Evolutionary conservation across 2,888 invertebrate species (phyloP).

Genomic region (Barypeithes pellucidus): DNA sequence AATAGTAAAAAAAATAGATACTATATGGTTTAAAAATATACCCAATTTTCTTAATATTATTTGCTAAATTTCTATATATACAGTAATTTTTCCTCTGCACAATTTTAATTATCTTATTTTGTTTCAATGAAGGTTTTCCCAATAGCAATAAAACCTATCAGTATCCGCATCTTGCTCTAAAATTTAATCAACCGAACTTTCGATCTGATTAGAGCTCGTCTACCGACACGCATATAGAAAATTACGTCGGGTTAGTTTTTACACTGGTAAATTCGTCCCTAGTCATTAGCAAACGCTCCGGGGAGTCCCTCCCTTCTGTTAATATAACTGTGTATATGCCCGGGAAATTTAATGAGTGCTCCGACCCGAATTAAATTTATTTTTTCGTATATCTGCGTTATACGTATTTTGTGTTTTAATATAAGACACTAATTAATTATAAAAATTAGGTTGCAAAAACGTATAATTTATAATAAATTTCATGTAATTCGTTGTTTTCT

Average conservation of each 20-base stretch:
- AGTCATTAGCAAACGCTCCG: constrained; percentile 42
- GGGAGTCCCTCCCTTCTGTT: constrained; percentile 40
- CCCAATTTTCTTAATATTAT: not conserved
- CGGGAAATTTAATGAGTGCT: constrained; percentile 25
- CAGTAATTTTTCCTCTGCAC: not conserved
- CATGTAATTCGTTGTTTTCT: too few relatives aligned
- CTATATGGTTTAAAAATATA: too few relatives aligned
- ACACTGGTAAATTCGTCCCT: constrained; percentile 41
- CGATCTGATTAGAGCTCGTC: constrained; percentile 40
- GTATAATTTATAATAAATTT: too few relatives aligned
- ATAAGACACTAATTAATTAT: too few relatives aligned
- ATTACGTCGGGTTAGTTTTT: constrained; percentile 47
- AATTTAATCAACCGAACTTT: constrained; percentile 39
- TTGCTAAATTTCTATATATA: not conserved
- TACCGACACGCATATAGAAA: constrained; percentile 41
- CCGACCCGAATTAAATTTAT: constrained; percentile 18
- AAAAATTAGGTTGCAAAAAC: too few relatives aligned
- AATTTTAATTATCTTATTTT: not conserved
- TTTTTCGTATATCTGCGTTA: not conserved
- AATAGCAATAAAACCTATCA: constrained; percentile 21
- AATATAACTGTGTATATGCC: constrained; percentile 30
- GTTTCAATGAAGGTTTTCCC: constrained; percentile 10
- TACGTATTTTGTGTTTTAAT: not conserved
- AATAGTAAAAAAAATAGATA: too few relatives aligned
- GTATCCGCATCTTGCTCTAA: constrained; percentile 39